phyloP scores from a whole-genome alignment of 2,113 vertebrate genomes.

The Sisor rabdophorus region DNA sequence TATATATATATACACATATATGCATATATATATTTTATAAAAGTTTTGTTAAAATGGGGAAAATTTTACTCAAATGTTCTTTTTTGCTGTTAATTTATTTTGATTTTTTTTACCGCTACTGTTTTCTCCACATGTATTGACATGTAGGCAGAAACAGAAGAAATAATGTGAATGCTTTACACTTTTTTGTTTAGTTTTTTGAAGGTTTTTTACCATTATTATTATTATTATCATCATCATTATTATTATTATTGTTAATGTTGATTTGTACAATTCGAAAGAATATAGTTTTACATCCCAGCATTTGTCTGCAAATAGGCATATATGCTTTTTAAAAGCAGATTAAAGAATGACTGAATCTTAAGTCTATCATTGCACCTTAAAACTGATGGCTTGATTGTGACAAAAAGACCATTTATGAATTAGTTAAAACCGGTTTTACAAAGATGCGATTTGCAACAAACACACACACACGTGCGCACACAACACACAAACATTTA shows the following conservation, averaged over 20 bases:
- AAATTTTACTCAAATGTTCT: conserved; percentile 72
- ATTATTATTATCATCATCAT: conserved; percentile 49
- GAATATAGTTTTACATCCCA: conserved; percentile 55
- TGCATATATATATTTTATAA: conserved; percentile 82
- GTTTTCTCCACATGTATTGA: conserved; percentile 64
- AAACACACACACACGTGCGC: conserved; percentile 7
- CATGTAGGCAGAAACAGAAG: conserved; percentile 59
- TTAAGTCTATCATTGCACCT: conserved; percentile 69
- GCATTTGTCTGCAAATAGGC: conserved; percentile 51
- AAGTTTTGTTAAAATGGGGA: conserved; percentile 75
- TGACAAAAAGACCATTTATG: conserved; percentile 34
- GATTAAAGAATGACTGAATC: conserved; percentile 50
- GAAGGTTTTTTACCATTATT: conserved; percentile 57
- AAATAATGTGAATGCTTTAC: conserved; percentile 73
- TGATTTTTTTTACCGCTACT: conserved; percentile 65
- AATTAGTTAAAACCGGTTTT: conserved; percentile 32
- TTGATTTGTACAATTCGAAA: conserved; percentile 65
- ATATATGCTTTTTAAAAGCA: conserved; percentile 57
- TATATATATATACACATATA: conserved; percentile 70
- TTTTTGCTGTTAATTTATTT: conserved; percentile 43
- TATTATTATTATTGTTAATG: conserved; percentile 53
- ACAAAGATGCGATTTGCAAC: conserved; percentile 36
- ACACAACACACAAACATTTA: not conserved
- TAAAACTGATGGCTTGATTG: conserved; percentile 70
- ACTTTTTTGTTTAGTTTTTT: conserved; percentile 67